A percentile compares a stretch with the other conserved stretches of the same genome.
These are phyloP conservation scores for Amia ocellicauda DNA, from an alignment of 2,113 vertebrate species.

Conservation along the genomic window DNA sequence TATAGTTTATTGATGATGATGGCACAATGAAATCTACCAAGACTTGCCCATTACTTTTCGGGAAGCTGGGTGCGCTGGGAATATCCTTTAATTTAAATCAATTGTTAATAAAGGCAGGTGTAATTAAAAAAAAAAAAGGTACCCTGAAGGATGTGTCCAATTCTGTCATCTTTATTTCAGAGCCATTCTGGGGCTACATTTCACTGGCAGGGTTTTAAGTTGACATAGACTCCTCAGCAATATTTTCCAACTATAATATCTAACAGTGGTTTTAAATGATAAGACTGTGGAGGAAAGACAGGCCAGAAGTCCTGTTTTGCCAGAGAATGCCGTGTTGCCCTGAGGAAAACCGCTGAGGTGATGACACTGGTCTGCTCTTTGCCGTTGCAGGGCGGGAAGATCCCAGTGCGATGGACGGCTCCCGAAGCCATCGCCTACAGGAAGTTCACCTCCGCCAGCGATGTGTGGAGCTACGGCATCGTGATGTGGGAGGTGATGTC, in stretches of 20 bases:
- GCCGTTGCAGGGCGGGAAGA: conserved; percentile 65
- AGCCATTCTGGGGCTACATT: not conserved
- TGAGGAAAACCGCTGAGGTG: no score
- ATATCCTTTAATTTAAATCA: conserved; percentile 6
- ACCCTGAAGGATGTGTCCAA: not conserved
- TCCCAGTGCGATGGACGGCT: conserved; percentile 73
- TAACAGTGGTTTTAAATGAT: no score
- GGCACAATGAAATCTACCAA: not conserved
- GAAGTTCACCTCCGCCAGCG: conserved; percentile 74
- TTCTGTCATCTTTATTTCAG: not conserved
- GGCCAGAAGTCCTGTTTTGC: no score
- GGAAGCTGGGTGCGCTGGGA: not conserved
- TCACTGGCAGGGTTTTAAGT: no score
- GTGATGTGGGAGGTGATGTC: conserved; percentile 81
- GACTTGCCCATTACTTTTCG: not conserved
- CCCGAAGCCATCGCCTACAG: conserved; percentile 73
- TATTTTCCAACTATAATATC: no score
- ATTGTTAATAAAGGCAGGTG: conserved; percentile 8
- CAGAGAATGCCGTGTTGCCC: no score
- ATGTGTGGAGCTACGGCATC: conserved; percentile 76
- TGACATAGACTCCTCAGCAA: no score
- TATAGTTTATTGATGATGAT: not conserved
- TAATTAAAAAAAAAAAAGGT: conserved; percentile 3
- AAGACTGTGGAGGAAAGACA: no score
- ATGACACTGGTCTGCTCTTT: no score